phyloP scores from a whole-genome alignment of 37 sponge, comb jelly and placozoan species.

The Axinella damicornis region DNA sequence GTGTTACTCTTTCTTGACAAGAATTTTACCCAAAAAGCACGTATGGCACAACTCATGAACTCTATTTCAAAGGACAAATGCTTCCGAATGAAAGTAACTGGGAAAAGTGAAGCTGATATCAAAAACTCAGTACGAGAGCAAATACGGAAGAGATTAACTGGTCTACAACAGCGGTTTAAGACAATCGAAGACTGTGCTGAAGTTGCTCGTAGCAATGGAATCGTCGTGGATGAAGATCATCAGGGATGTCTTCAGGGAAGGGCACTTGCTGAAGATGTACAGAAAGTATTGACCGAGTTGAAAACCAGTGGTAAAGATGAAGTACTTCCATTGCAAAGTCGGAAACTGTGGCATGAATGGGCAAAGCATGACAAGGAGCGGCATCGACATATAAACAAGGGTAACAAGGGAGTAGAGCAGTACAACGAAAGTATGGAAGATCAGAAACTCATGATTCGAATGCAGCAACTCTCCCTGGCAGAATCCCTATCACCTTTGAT shows the following conservation, averaged over 20 bases:
- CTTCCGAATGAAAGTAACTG: not conserved
- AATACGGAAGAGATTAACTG: not conserved
- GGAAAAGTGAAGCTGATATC: not conserved
- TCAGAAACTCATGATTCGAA: no score
- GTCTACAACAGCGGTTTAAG: not conserved
- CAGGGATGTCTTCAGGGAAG: constrained; percentile 1
- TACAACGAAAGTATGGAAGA: not conserved
- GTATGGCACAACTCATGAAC: not conserved
- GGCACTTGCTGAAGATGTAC: not conserved
- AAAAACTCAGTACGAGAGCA: not conserved
- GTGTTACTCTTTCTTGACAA: not conserved
- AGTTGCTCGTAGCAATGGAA: constrained; percentile 3
- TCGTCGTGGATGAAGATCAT: constrained; percentile 35
- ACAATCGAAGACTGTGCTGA: not conserved
- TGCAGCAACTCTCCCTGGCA: not conserved
- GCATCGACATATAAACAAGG: not conserved
- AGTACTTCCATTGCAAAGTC: constrained; percentile 44
- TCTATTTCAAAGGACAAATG: not conserved
- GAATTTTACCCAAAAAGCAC: no score
- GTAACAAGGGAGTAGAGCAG: not conserved
- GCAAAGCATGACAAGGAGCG: constrained; percentile 24
- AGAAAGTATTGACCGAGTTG: not conserved
- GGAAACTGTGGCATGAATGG: constrained; percentile 35
- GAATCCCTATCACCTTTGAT: not conserved
- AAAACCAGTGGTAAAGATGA: not conserved